A percentile compares a stretch with the other conserved stretches of the same genome.
phyloP scores from a whole-genome alignment of 2,888 invertebrate species.

The Antheraea yamamai region DNA sequence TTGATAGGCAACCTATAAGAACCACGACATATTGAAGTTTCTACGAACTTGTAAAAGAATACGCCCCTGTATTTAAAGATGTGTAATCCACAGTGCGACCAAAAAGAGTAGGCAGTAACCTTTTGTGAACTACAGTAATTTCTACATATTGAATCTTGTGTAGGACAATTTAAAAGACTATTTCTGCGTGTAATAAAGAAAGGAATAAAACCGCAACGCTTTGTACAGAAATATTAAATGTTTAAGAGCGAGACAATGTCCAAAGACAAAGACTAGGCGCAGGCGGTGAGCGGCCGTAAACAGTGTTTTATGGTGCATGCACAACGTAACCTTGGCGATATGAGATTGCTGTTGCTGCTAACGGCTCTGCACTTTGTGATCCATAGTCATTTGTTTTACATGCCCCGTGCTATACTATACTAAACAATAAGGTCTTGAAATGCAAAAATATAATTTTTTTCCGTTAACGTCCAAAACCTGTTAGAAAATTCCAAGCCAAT shows the following conservation, averaged over 20 bases:
- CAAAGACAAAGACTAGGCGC: constrained; percentile 39
- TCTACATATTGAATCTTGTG: too few relatives aligned
- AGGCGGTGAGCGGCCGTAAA: constrained; percentile 39
- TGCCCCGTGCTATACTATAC: not conserved
- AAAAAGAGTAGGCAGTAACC: too few relatives aligned
- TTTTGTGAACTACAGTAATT: too few relatives aligned
- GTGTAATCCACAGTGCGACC: too few relatives aligned
- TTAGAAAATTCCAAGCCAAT: too few relatives aligned
- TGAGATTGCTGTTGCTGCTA: not conserved
- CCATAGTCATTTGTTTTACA: not conserved
- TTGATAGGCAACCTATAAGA: too few relatives aligned
- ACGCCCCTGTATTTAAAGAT: not conserved
- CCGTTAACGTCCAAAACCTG: too few relatives aligned
- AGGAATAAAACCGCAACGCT: not conserved
- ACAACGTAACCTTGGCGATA: constrained; percentile 40
- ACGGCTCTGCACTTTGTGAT: constrained; percentile 3
- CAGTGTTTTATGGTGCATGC: constrained; percentile 46
- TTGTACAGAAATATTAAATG: not conserved
- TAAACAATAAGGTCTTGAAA: not conserved
- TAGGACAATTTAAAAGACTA: not conserved
- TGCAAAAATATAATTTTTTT: not conserved
- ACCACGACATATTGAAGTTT: not conserved
- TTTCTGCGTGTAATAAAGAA: not conserved
- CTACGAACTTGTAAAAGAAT: not conserved
- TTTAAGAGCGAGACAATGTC: not conserved